These are phyloP conservation scores for Acanthosoma haemorrhoidale DNA, from an alignment of 2,888 invertebrate genomes.

Conservation along the genomic window DNA sequence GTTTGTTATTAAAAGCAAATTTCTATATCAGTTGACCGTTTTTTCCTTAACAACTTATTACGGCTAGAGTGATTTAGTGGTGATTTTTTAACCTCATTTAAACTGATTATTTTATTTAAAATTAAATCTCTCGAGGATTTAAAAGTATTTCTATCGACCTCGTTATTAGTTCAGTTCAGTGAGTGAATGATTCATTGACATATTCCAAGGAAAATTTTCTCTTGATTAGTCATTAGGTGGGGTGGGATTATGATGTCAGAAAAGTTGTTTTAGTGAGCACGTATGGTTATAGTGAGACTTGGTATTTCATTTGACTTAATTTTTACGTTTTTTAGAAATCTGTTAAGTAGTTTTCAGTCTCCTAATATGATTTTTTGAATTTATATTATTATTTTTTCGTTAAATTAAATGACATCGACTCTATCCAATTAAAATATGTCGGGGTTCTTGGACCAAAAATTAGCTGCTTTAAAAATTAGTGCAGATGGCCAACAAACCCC, in stretches of 20 bases:
- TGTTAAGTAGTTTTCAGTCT: no score
- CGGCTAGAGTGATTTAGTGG: no score
- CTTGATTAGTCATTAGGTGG: conserved; percentile 22
- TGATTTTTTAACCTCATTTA: no score
- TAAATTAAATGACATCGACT: no score
- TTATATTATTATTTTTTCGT: no score
- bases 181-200: background rate
- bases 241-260: conserved; percentile 24
- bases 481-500: conserved; percentile 37
- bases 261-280: background rate
- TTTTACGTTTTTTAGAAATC: background rate
- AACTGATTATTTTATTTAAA: background rate
- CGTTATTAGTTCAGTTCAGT: background rate
- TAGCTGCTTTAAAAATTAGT: conserved; percentile 41
- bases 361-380: no score
- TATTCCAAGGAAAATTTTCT: conserved; percentile 8
- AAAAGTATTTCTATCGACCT: background rate
- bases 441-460: conserved; percentile 40
- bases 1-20: no score
- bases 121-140: background rate
- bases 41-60: no score
- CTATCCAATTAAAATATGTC: conserved; percentile 29
- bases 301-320: background rate
- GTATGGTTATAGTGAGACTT: background rate
- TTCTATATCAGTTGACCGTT: no score